Conservation (phyloP, 2,113 vertebrate species). For the Pimephales promelas region DNA sequence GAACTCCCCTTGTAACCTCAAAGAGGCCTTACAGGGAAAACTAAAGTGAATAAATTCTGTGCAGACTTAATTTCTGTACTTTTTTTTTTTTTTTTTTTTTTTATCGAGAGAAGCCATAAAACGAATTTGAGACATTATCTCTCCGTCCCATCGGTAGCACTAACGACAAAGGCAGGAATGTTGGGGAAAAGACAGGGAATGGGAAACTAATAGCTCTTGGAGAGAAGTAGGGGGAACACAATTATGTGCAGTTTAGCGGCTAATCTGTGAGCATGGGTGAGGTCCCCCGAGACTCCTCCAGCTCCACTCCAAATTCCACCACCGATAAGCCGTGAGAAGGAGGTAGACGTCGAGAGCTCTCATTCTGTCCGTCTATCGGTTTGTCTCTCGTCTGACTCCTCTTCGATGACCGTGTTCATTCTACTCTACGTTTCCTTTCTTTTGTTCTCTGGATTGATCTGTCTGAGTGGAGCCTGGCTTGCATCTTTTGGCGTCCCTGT, state of each 20-base stretch:
- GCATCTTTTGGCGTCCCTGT: slow-evolving; percentile 48
- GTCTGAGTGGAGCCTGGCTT: slow-evolving; percentile 35
- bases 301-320: slow-evolving; percentile 90
- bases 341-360: slow-evolving; percentile 39
- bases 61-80: neutral
- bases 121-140: slow-evolving; percentile 63
- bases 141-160: slow-evolving; percentile 75
- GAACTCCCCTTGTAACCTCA: neutral
- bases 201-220: slow-evolving; percentile 88
- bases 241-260: slow-evolving; percentile 92
- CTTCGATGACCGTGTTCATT: slow-evolving; percentile 42
- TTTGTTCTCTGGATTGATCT: slow-evolving; percentile 39
- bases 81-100: neutral
- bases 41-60: neutral
- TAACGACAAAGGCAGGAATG: slow-evolving; percentile 77
- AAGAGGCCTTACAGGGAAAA: neutral
- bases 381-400: slow-evolving; percentile 20
- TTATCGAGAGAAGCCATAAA: slow-evolving; percentile 36
- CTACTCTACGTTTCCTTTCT: slow-evolving; percentile 39
- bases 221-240: slow-evolving; percentile 88
- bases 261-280: slow-evolving; percentile 89
- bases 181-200: slow-evolving; percentile 68
- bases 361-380: slow-evolving; percentile 42
- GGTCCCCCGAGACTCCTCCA: slow-evolving; percentile 86
- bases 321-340: slow-evolving; percentile 81